Conservation (phyloP, 35 echinoderm and acorn worm species). For the Anneissia japonica region DNA sequence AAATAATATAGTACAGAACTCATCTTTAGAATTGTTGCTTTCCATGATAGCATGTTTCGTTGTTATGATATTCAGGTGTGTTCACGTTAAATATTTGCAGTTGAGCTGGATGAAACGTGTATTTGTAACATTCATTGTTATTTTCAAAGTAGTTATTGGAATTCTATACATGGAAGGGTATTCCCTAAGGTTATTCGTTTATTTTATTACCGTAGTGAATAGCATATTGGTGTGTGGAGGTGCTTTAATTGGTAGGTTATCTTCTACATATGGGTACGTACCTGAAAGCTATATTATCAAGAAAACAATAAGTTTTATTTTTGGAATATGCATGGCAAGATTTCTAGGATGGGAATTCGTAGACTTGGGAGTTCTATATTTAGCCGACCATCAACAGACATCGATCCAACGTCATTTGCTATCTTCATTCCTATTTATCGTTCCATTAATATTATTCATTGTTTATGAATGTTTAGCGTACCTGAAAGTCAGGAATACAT, state of each 20-base stretch:
- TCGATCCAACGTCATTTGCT: no score
- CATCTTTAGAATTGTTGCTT: background rate
- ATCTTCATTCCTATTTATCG: no score
- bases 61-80: background rate
- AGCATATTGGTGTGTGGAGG: background rate
- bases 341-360: background rate
- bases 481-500: background rate
- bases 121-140: background rate
- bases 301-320: background rate
- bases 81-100: background rate
- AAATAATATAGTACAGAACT: no score
- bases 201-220: background rate
- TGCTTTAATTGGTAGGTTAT: background rate
- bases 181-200: background rate
- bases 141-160: no score
- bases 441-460: no score
- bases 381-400: no score
- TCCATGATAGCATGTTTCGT: background rate
- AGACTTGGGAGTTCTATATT: no score
- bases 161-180: no score
- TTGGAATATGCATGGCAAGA: background rate
- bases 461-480: background rate
- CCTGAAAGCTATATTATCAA: background rate
- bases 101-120: background rate
- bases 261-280: background rate